Conservation (phyloP, 2,113 vertebrate species). For the Otis tarda region DNA sequence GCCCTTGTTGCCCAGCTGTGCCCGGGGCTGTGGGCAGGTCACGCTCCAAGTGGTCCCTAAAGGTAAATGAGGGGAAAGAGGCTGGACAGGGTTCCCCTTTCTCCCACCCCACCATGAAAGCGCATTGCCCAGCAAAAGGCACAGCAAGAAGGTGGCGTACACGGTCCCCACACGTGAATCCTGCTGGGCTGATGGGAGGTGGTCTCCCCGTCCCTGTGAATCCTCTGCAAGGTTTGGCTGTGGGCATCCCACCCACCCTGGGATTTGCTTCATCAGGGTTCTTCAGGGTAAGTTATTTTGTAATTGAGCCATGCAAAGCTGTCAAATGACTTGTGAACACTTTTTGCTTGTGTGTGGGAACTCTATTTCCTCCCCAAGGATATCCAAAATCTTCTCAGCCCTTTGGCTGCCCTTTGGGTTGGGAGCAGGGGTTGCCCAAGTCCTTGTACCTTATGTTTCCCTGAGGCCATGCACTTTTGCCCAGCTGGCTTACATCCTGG, state of each 20-base stretch:
- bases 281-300: neutral
- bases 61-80: neutral
- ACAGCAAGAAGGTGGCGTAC: neutral
- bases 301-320: neutral
- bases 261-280: neutral
- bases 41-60: neutral
- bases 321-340: neutral
- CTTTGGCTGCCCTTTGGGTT: neutral
- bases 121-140: neutral
- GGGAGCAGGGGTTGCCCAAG: neutral
- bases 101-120: neutral
- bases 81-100: neutral
- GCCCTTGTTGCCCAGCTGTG: too few relatives aligned
- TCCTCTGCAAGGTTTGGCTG: neutral
- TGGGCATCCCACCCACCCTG: neutral
- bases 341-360: neutral
- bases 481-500: neutral
- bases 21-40: neutral
- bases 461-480: neutral
- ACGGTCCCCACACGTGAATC: rapidly evolving
- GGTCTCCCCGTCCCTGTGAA: neutral
- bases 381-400: neutral
- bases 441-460: neutral
- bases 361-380: neutral
- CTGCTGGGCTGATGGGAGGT: neutral